These are phyloP conservation scores for Papilio elwesi DNA, from an alignment of 2,888 invertebrate genomes.

Conservation along the genomic window DNA sequence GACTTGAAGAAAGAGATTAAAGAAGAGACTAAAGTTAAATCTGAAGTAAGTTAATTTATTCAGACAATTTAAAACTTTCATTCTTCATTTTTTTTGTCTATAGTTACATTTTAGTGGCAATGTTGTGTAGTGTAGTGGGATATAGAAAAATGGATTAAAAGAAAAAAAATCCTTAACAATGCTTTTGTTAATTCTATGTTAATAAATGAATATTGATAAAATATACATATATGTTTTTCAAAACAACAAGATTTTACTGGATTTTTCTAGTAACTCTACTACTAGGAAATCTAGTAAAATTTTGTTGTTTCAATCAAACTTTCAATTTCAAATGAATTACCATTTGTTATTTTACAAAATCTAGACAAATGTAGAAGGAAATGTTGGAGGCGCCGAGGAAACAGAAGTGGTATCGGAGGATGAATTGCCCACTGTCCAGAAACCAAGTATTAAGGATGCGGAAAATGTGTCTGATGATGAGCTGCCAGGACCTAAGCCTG, in stretches of 20 bases:
- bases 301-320: too few relatives aligned
- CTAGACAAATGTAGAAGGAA: conserved; percentile 54
- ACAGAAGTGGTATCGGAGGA: conserved; percentile 94
- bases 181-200: too few relatives aligned
- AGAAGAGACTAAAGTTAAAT: neutral
- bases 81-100: neutral
- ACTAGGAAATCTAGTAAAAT: too few relatives aligned
- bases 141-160: too few relatives aligned
- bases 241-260: too few relatives aligned
- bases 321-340: neutral
- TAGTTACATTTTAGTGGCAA: too few relatives aligned
- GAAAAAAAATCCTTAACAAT: too few relatives aligned
- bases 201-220: too few relatives aligned
- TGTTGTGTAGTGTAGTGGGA: too few relatives aligned
- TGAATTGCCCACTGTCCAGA: conserved; percentile 89
- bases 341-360: neutral
- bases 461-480: conserved; percentile 93
- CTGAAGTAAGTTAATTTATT: neutral
- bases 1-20: neutral
- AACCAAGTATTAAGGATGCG: conserved; percentile 91
- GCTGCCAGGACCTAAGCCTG: conserved; percentile 88
- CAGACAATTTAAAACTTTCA: neutral
- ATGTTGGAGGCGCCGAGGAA: conserved; percentile 86
- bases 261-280: too few relatives aligned
- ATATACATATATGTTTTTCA: too few relatives aligned